Conservation (phyloP, 2,113 vertebrate genomes). For the Cacatua alba region DNA sequence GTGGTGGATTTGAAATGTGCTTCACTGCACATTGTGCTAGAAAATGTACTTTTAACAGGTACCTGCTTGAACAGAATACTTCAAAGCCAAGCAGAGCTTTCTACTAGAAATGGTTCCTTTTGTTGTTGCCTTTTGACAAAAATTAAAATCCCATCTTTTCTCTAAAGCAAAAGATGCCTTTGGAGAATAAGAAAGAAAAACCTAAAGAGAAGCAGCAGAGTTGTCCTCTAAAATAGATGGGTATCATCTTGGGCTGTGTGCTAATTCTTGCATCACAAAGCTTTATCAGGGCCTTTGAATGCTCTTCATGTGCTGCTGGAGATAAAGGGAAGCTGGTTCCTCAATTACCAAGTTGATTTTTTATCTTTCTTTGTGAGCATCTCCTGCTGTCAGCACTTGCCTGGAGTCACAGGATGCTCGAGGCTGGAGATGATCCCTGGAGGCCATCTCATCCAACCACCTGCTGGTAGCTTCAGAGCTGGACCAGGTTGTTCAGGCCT, state of each 20-base stretch:
- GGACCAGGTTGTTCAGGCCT: rapidly evolving
- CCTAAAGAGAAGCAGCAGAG: conserved; percentile 7
- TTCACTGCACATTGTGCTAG: background rate
- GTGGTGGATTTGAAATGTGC: background rate
- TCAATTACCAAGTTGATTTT: conserved; percentile 34
- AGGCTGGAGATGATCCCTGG: background rate
- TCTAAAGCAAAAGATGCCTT: conserved; percentile 22
- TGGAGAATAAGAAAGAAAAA: conserved; percentile 44
- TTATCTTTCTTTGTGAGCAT: background rate
- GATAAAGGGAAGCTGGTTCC: conserved; percentile 9
- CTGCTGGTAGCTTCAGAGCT: background rate
- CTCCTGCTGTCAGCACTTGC: background rate
- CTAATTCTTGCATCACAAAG: conserved; percentile 27
- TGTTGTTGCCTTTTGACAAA: conserved; percentile 38
- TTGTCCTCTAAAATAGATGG: conserved; percentile 41
- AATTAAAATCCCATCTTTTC: conserved; percentile 52
- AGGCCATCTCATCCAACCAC: background rate
- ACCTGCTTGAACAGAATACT: background rate
- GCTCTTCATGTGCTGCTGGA: background rate
- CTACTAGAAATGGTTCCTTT: conserved; percentile 40
- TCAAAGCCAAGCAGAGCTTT: conserved; percentile 44
- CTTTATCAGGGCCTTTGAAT: conserved; percentile 20
- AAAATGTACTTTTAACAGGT: background rate
- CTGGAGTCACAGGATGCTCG: background rate
- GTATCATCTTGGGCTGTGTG: conserved; percentile 29